A percentile compares a stretch with the other conserved stretches of the same genome.
Evolutionary conservation across 30 jellyfish, hydroid and myxozoan genomes (phyloP).

Genomic region (Calvadosia cruxmelitensis): DNA sequence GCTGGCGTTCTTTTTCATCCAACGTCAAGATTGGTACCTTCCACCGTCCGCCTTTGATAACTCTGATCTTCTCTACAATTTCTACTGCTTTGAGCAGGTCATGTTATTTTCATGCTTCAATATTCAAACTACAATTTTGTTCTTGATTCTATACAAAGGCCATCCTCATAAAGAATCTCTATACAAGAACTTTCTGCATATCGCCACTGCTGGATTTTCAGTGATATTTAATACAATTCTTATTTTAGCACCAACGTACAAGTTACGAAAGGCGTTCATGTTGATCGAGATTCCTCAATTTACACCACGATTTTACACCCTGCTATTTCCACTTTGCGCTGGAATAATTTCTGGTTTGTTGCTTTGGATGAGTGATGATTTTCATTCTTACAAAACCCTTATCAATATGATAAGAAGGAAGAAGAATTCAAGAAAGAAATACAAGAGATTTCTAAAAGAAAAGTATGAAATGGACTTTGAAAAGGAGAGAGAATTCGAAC

Average conservation of each 20-base stretch:
- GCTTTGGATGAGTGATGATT: too few relatives aligned
- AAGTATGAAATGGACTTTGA: too few relatives aligned
- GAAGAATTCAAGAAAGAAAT: too few relatives aligned
- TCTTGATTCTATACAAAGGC: conserved; percentile 6
- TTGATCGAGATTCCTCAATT: conserved; percentile 1
- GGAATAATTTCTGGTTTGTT: too few relatives aligned
- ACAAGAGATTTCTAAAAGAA: too few relatives aligned
- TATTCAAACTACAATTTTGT: conserved; percentile 7
- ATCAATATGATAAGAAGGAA: too few relatives aligned
- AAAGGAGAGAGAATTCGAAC: too few relatives aligned
- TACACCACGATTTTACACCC: too few relatives aligned
- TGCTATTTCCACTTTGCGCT: too few relatives aligned
- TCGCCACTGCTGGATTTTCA: neutral
- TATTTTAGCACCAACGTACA: neutral
- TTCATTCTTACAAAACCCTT: too few relatives aligned
- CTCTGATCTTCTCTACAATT: neutral
- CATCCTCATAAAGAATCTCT: conserved; percentile 18
- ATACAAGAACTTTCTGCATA: neutral
- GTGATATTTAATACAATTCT: neutral
- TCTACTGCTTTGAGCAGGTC: conserved; percentile 14
- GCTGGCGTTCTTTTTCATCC: conserved; percentile 7
- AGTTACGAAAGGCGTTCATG: neutral
- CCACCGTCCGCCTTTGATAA: conserved; percentile 4
- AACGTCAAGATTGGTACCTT: conserved; percentile 16
- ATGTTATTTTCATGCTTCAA: conserved; percentile 7